Conservation (phyloP, 2,113 vertebrate genomes). For the Sceloporus undulatus region DNA sequence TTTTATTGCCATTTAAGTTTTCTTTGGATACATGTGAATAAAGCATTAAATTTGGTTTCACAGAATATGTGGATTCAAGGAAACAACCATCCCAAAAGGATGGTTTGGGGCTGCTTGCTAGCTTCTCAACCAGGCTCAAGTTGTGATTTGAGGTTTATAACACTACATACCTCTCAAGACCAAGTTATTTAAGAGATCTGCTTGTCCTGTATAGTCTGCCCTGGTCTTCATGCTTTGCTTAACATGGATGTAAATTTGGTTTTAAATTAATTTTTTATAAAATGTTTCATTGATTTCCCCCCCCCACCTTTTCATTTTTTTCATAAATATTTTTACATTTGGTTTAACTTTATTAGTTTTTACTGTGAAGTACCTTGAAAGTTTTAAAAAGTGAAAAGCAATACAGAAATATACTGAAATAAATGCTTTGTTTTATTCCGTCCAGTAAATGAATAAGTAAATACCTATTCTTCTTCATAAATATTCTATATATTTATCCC, state of each 20-base stretch:
- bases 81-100: neutral
- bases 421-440: neutral
- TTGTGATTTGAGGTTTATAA: neutral
- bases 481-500: neutral
- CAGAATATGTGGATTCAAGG: neutral
- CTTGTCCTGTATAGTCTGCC: neutral
- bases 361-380: neutral
- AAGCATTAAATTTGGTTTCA: neutral
- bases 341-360: neutral
- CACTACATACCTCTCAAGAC: neutral
- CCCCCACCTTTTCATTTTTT: neutral
- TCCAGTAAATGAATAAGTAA: neutral
- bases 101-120: no score
- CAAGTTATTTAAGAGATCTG: neutral
- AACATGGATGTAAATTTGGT: neutral
- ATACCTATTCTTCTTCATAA: neutral
- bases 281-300: neutral
- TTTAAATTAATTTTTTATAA: neutral
- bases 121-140: neutral
- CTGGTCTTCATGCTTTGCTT: neutral
- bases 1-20: neutral
- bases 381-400: neutral
- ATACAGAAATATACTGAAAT: neutral
- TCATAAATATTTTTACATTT: neutral
- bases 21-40: neutral